Evolutionary conservation across 2,797 vertebrate species (phyloP), one percentile per base, ranked within the genome.

Genomic region (Coendou prehensilis): DNA sequence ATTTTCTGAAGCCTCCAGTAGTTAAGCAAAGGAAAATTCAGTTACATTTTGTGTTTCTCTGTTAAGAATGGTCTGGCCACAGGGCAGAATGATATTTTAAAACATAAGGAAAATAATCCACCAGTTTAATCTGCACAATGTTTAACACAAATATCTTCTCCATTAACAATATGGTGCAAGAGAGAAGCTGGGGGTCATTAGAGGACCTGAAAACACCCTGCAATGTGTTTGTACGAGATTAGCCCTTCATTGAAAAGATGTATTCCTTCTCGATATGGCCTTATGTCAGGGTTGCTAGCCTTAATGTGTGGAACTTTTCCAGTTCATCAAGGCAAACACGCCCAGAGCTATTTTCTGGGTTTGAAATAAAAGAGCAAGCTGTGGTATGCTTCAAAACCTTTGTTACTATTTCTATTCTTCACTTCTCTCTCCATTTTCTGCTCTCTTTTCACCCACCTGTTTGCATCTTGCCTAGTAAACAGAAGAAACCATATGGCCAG

Each of bases 181-280:
- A 86, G 67, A 96, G 93, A 96, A 86, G 37, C 87, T 64, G 64
- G 86, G 84, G 92, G 82, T 96, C 96, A 93, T 96, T 95, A 96
- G 84, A 97, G 86, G 90, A 63, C 75, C 92, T 83, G 52, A 64
- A 94, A 97, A 94, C 59, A 75, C 26, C 57, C 80, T 56, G 92
- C 96, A 97, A 95, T 97, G 96, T 97, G 96, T 97, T 97, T 93
- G 69, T 61, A 81, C 41, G 85, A 98, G 98, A 97, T 98, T 98
- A 97, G 92, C 71, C 64, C 89, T 97, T 91, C 89, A 64, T 91
- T 0, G 1, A 61, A 96, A 96, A 95, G 93, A 97, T 81, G 83
- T 82, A 95, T 96, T 97, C 90, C 85, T 94, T 95, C 88, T 91
- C 2, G 0, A 54, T 50, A 75, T 33, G 92, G 93, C 89, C 87